Percentiles rank a stretch among this genome's conserved stretches.
phyloP scores from a whole-genome alignment of 1,140 invertebrate species.

The Andrena cerasifolii region DNA sequence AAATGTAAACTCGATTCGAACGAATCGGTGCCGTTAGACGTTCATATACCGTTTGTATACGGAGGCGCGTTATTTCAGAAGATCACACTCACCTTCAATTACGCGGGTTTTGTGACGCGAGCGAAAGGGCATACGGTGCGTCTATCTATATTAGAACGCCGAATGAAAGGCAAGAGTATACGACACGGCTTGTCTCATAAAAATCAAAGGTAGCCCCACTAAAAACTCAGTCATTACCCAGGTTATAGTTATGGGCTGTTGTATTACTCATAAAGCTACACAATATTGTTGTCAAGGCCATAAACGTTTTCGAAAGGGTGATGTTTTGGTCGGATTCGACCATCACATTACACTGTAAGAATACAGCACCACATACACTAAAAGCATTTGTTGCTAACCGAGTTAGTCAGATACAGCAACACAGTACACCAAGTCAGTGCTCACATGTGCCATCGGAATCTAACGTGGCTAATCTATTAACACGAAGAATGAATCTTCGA shows the following conservation, averaged over 20 bases:
- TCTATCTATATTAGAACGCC: neutral
- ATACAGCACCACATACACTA: neutral
- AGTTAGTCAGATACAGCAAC: neutral
- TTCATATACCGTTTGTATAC: neutral
- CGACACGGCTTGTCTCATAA: neutral
- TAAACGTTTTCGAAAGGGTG: neutral
- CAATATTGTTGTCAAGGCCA: neutral
- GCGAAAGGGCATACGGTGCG: constrained; percentile 39
- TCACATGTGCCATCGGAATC: neutral
- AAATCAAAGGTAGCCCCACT: constrained; percentile 5
- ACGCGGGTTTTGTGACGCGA: constrained; percentile 21
- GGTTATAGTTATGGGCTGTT: constrained; percentile 1
- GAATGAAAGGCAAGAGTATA: neutral
- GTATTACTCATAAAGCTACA: neutral
- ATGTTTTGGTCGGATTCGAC: neutral
- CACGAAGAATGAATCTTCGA: too few species aligned
- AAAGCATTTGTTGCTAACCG: constrained; percentile 21
- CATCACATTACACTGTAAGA: neutral
- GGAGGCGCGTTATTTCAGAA: neutral
- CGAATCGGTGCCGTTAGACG: neutral
- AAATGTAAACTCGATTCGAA: neutral
- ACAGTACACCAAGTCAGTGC: neutral
- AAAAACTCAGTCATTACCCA: neutral
- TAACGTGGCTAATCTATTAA: neutral
- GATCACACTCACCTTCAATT: neutral